Conservation (phyloP, 2,888 invertebrate genomes). For the Acrobasis suavella region DNA sequence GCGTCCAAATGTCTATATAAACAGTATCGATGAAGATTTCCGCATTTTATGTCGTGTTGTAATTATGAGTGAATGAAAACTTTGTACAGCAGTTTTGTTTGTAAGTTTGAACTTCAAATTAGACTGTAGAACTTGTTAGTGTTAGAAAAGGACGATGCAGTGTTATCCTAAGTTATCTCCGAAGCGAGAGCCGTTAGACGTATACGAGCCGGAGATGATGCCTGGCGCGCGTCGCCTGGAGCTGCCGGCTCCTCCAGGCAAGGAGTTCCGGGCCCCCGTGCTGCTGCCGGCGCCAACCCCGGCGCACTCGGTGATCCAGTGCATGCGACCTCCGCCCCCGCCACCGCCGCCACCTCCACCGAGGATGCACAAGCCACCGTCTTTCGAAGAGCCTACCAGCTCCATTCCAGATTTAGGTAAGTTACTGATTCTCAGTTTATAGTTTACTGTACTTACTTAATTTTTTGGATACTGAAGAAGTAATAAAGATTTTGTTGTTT, state of each 20-base stretch:
- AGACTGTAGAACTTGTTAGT: constrained; percentile 39
- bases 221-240: constrained; percentile 65
- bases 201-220: constrained; percentile 66
- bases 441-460: no score
- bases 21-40: constrained; percentile 47
- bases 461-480: no score
- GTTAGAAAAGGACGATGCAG: constrained; percentile 66
- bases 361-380: constrained; percentile 77
- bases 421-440: constrained; percentile 47
- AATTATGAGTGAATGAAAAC: constrained; percentile 43
- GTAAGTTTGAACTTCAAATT: constrained; percentile 33
- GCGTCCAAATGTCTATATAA: constrained; percentile 51
- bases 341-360: constrained; percentile 78
- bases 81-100: constrained; percentile 41
- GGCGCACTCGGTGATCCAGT: constrained; percentile 75
- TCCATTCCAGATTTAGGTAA: constrained; percentile 94
- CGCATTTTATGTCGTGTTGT: constrained; percentile 46
- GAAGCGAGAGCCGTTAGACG: constrained; percentile 69
- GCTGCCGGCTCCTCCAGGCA: constrained; percentile 74
- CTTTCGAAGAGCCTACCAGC: constrained; percentile 91
- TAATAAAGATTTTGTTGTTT: no score
- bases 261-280: constrained; percentile 76
- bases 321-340: constrained; percentile 76
- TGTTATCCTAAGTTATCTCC: constrained; percentile 73
- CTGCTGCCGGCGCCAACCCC: constrained; percentile 63